Percentiles rank a stretch among this genome's conserved stretches.
These are phyloP conservation scores for Megaceryle maxima DNA, from an alignment of 2,113 vertebrate species.

Conservation along the genomic window DNA sequence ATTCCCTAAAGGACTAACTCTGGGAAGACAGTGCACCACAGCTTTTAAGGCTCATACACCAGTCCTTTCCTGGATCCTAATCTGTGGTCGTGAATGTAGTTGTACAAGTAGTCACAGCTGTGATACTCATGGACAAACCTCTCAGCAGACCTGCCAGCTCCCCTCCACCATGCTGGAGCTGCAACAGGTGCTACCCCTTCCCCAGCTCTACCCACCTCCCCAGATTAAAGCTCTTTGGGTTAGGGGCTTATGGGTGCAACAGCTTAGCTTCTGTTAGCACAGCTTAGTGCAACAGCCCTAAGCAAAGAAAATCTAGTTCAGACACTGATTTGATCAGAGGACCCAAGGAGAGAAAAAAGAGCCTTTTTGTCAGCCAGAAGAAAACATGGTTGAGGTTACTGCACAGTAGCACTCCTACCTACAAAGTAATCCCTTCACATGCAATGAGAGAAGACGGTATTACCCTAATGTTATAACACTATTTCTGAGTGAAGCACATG, in stretches of 20 bases:
- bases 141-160: not conserved
- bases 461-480: accelerated
- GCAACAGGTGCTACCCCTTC: not conserved
- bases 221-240: not conserved
- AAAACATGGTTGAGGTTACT: not conserved
- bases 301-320: not conserved
- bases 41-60: not conserved
- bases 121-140: accelerated
- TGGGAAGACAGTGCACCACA: not conserved
- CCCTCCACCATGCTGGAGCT: not conserved
- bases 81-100: not conserved
- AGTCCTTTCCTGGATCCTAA: not conserved
- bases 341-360: not conserved
- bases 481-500: not conserved
- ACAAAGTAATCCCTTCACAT: not conserved
- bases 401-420: not conserved
- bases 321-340: not conserved
- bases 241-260: not conserved
- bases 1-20: not conserved
- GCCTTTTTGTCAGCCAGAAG: not conserved
- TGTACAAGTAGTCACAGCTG: not conserved
- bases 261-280: not conserved
- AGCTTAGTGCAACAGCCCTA: not conserved
- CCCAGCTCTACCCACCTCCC: not conserved
- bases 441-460: not conserved